Base-by-base conservation (phyloP, 1,140 invertebrate genomes). In the Papilio polytes region DNA sequence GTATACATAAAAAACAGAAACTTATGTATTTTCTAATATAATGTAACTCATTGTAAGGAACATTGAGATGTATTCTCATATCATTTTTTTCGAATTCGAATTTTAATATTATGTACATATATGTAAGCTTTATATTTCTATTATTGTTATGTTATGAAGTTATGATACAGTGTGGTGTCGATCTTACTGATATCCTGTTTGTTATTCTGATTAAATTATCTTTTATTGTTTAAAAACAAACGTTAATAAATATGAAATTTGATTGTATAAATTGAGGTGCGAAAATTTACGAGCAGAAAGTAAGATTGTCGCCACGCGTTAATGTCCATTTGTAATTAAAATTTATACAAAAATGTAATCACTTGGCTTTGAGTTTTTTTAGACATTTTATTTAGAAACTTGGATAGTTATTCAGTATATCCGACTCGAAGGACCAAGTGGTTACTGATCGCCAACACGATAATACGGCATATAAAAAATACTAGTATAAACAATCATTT, bases 381-480 rank as follows among this genome's bases (percentile, higher is more conserved):
- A 26, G 59, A 31, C 59, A 66, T 26, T 13, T 59, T 63, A 7
- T 18, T 53, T 26, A 22, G 59, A 66, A 10, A 26, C 59, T 13
- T 13, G 9, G 3, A 66, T 66, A 22, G 59, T 13, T 2, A 13
- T 31, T 15, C 10, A 4, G 13, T 31, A 41, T 41, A 15, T 70
- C 63, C 63, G 26, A 12, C 63, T 26, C 74, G 26, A 53, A 48
- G n/a, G 22, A 48, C 74, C 74, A 31, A 76, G 74, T 51, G 46
- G 51, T 59, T 59, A 56, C 74, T 9, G 7, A 15, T 41, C 76
- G 53, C 22, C 7, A 56, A 78, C 6, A 80, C 78, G 81, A 81
- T 87, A 85, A 82, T 85, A 85, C 86, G 84, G 86, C 85, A 86
- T 77, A 78, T 81, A 80, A 77, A 84, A 82, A 20, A 56, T 46